Evolutionary conservation across 2,113 vertebrate genomes (phyloP), one percentile per base, ranked within the genome.

Genomic region (Corythaeola cristata): DNA sequence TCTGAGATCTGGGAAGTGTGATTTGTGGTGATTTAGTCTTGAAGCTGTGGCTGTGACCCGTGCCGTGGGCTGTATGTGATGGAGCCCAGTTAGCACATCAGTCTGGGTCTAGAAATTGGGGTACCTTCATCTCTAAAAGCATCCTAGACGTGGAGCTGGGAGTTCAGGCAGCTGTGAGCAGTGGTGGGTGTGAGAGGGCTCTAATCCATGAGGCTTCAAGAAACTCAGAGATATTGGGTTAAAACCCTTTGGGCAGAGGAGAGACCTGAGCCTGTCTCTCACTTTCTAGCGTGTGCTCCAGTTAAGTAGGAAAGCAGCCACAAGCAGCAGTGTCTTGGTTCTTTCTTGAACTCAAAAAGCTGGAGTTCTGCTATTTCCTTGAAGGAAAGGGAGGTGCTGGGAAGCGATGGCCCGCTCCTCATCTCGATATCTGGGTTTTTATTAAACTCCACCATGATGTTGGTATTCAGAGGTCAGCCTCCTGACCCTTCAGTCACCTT

Each of bases 271-370:
- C 14, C 37, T 35, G 8, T 11, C 18, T 44, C 30, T 11, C 6
- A 0, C 16, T 60, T 71, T 11, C 6, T 7, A 28, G 22, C 3
- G 0, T 19, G 12, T 26, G 1, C 28, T 69, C 26, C 32, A 23
- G 0, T 9, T 4, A 3, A 58, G 37, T 5, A 50, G 89, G 32
- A 35, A 17, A 12, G 55, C 4, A 19, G 41, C 64, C 35, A 28
- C 37, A 9, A 35, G 50, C 60, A 59, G 55, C 50, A 74, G 15
- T 18, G 22, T 30, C 28, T 64, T 0, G 1, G 19, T 53, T 74
- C 53, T 21, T 60, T 1, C 35, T 18, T 16, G n/a, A 9, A 1
- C 45, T 60, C 32, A 24, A n/a, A 8, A 28, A 59, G 11, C 24
- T 24, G 32, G 3, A 52, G 67, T 59, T 15, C n/a, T 24, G 32